Conservation (phyloP, 2,113 vertebrate species). For the Dipodomys stephensi region DNA sequence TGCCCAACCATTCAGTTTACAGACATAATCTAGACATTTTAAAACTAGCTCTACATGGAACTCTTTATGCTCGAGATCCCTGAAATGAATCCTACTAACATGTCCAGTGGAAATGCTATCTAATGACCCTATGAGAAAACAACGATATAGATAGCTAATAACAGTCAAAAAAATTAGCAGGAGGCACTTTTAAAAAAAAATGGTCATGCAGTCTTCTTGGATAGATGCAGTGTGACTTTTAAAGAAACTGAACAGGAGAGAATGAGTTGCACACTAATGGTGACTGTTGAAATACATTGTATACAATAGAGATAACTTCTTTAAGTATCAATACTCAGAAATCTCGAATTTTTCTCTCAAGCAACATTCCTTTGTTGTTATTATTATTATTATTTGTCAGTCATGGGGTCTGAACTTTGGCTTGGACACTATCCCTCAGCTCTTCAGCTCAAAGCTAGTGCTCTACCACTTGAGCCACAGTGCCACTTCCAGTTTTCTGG, state of each 20-base stretch:
- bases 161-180: conserved; percentile 4
- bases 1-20: conserved; percentile 55
- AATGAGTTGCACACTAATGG: background rate
- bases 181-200: conserved; percentile 12
- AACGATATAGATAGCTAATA: conserved; percentile 2
- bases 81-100: conserved; percentile 54
- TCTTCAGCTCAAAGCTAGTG: too few relatives aligned
- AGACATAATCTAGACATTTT: conserved; percentile 70
- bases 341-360: background rate
- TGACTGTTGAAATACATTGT: background rate
- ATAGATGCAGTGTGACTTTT: background rate
- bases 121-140: conserved; percentile 36
- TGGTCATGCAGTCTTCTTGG: conserved; percentile 10
- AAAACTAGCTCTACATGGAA: conserved; percentile 65
- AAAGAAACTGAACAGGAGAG: conserved; percentile 35
- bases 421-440: too few relatives aligned
- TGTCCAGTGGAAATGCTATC: conserved; percentile 22
- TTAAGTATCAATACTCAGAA: background rate
- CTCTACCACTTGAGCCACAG: too few relatives aligned
- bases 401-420: too few relatives aligned
- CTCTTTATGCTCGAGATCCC: conserved; percentile 55
- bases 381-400: background rate
- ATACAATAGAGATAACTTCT: background rate
- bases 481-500: too few relatives aligned
- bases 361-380: background rate